These are phyloP conservation scores for Glossophaga mutica DNA, from an alignment of 2,797 vertebrate genomes.

Conservation along the genomic window DNA sequence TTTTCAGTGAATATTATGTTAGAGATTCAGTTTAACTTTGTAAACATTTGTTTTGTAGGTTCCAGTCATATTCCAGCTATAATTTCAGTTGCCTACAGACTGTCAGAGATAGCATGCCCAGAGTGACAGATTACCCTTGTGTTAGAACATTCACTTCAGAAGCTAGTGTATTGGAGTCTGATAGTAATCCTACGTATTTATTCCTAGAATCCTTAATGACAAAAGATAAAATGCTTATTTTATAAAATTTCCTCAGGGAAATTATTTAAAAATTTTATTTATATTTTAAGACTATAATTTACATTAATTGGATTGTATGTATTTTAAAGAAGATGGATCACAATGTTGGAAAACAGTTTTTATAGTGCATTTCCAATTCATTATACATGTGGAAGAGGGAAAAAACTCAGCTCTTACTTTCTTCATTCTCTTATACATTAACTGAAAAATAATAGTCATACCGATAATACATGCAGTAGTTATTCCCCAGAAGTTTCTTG, in stretches of 20 bases:
- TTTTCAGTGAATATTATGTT: slow-evolving; percentile 34
- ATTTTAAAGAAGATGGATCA: slow-evolving; percentile 29
- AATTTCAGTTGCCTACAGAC: slow-evolving; percentile 10
- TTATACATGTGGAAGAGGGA: background rate
- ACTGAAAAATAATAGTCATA: background rate
- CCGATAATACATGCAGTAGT: background rate
- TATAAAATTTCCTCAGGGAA: slow-evolving; percentile 15
- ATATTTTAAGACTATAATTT: no score
- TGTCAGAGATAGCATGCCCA: background rate
- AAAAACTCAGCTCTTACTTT: slow-evolving; percentile 11
- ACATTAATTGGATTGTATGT: no score
- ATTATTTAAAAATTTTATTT: background rate
- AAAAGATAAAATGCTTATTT: slow-evolving; percentile 45
- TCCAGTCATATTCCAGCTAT: background rate
- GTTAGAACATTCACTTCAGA: background rate
- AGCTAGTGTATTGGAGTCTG: background rate
- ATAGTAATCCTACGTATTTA: background rate
- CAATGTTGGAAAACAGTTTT: slow-evolving; percentile 19
- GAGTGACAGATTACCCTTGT: slow-evolving; percentile 30
- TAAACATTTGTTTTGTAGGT: slow-evolving; percentile 18
- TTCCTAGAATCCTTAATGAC: slow-evolving; percentile 1
- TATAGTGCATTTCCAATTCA: background rate
- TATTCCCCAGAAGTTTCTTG: background rate
- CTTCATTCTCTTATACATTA: slow-evolving; percentile 15
- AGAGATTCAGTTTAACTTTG: slow-evolving; percentile 23